Base-by-base conservation (phyloP, 2,797 vertebrate species). In the Helostoma temminkii region DNA sequence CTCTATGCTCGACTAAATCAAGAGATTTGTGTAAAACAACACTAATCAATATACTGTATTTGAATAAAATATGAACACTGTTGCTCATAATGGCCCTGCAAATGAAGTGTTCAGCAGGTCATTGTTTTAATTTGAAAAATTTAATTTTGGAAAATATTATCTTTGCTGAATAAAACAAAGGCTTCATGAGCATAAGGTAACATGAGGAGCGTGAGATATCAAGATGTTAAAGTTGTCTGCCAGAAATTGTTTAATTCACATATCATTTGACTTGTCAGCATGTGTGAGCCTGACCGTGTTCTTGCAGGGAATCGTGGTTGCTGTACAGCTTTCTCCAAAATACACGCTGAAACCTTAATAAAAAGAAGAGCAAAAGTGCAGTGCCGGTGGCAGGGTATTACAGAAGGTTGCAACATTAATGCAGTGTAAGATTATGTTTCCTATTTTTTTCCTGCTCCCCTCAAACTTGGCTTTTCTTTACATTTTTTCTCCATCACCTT, bases 391-490 rank as follows among this genome's bases (percentile, higher is more conserved):
- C 78, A 65, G 45, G 6, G 1, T 1, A 74, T 77, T 36, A 66
- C 22, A 2, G 62, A 74, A 12, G 28, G 6, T 5, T 62, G 70
- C 49, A 63, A n/a, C n/a, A 41, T 79, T 5, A 50, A 36, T 5
- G 66, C 66, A 5, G 21, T 66, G 66, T 71, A 64, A 63, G 56
- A 48, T 56, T 60, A 50, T 6, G 3, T 48, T 52, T 39, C 26
- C 12, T 36, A 19, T 46, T 24, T 18, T 15, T 41, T 24, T 16
- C 8, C 6, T 45, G 2, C n/a, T n/a, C n/a, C n/a, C n/a, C n/a
- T n/a, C n/a, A n/a, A n/a, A n/a, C n/a, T n/a, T n/a, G n/a, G n/a
- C n/a, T n/a, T n/a, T n/a, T n/a, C n/a, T n/a, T n/a, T n/a, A n/a
- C n/a, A n/a, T n/a, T n/a, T n/a, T n/a, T n/a, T n/a, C n/a, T n/a